A percentile compares a stretch with the other conserved stretches of the same genome.
Evolutionary conservation across 2,113 vertebrate genomes (phyloP).

Genomic region (Microcebus griseorufus): DNA sequence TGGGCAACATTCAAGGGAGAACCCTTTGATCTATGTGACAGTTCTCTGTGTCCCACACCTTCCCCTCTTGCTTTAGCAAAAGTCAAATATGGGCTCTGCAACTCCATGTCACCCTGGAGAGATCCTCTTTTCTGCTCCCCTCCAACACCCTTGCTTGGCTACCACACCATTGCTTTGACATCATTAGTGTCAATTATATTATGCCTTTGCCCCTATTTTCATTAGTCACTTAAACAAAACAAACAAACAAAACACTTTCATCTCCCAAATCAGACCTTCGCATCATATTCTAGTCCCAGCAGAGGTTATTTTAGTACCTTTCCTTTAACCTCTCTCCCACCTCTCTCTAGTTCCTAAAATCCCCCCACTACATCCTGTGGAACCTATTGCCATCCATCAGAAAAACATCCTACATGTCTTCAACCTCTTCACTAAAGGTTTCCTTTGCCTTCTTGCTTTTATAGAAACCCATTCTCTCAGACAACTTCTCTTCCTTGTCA

Average conservation of each 20-base stretch:
- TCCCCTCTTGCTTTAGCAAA: not conserved
- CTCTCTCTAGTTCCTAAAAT: not conserved
- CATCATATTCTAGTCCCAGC: not conserved
- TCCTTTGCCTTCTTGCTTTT: not conserved
- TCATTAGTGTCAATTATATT: too few relatives aligned
- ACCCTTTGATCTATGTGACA: not conserved
- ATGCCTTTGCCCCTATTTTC: not conserved
- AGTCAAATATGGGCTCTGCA: too few relatives aligned
- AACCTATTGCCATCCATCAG: not conserved
- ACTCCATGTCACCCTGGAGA: not conserved
- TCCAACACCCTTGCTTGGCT: accelerated
- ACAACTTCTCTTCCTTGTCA: not conserved
- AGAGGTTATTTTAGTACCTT: not conserved
- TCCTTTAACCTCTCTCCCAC: too few relatives aligned
- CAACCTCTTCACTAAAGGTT: not conserved
- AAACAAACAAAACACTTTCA: not conserved
- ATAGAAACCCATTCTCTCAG: not conserved
- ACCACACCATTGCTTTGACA: not conserved
- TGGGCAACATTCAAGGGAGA: not conserved
- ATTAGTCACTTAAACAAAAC: not conserved
- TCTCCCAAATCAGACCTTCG: not conserved
- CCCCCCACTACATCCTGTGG: too few relatives aligned
- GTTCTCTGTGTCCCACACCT: accelerated
- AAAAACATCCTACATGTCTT: not conserved
- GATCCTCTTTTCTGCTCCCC: not conserved